Percentiles rank a stretch among this genome's conserved stretches.
phyloP scores from a whole-genome alignment of 2,888 invertebrate species.

The Xestia xanthographa region DNA sequence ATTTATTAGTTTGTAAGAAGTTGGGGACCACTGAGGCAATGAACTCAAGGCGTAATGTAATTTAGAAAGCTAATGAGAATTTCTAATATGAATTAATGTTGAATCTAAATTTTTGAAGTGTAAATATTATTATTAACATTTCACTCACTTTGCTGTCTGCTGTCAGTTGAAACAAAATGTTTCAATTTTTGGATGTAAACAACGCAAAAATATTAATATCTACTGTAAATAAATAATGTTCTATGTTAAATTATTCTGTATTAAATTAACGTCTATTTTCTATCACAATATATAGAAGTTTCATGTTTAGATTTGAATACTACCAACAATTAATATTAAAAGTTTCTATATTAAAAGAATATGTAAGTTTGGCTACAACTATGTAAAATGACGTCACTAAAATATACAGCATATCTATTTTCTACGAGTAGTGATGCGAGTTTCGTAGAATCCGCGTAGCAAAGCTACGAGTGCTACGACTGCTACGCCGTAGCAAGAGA shows the following conservation, averaged over 20 bases:
- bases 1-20: not conserved
- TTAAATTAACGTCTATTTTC: not conserved
- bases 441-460: conserved; percentile 25
- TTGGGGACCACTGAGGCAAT: not conserved
- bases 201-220: not conserved
- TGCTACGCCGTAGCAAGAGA: conserved; percentile 40
- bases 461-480: conserved; percentile 32
- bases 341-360: not conserved
- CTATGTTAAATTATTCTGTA: not conserved
- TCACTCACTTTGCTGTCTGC: too few relatives aligned
- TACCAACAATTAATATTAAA: not conserved
- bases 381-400: not conserved
- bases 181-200: not conserved
- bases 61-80: conserved; percentile 1
- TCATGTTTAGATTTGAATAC: conserved; percentile 1
- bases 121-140: not conserved
- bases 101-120: conserved; percentile 7
- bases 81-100: not conserved
- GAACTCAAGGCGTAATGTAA: not conserved
- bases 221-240: not conserved
- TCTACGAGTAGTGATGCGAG: not conserved
- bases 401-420: not conserved
- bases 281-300: not conserved
- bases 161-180: too few relatives aligned
- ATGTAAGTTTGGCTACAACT: not conserved